A percentile compares a stretch with the other conserved stretches of the same genome.
Conservation (phyloP, 2,113 vertebrate genomes). For the Pteruthius melanotis region DNA sequence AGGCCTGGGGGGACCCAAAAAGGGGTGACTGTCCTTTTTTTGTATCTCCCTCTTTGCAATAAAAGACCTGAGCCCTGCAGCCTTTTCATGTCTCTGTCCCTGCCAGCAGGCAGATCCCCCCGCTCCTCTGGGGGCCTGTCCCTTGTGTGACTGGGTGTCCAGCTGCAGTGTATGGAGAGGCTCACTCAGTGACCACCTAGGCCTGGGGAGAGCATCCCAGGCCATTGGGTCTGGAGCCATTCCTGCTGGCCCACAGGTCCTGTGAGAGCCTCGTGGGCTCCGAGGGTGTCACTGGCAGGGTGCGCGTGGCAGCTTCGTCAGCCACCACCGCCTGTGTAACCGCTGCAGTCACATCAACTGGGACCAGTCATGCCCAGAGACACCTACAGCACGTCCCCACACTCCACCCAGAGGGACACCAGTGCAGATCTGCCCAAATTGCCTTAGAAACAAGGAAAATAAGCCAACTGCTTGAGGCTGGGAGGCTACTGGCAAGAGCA, state of each 20-base stretch:
- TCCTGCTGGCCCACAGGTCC: background rate
- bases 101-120: background rate
- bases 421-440: background rate
- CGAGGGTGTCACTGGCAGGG: background rate
- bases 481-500: background rate
- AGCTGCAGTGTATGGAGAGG: background rate
- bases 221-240: background rate
- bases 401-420: background rate
- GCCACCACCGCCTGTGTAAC: background rate
- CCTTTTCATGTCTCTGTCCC: background rate
- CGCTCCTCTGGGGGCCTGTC: background rate
- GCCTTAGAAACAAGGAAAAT: background rate
- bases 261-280: background rate
- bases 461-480: background rate
- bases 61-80: conserved; percentile 44
- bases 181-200: accelerated
- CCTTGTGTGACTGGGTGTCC: too few relatives aligned
- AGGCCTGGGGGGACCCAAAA: background rate
- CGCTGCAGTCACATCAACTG: background rate
- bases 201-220: background rate
- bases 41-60: conserved; percentile 60
- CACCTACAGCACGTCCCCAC: background rate
- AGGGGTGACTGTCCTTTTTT: conserved; percentile 13
- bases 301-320: background rate
- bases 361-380: background rate